A percentile compares a stretch with the other conserved stretches of the same genome.
phyloP scores from a whole-genome alignment of 2,113 vertebrate species.

The Protobothrops flavoviridis region DNA sequence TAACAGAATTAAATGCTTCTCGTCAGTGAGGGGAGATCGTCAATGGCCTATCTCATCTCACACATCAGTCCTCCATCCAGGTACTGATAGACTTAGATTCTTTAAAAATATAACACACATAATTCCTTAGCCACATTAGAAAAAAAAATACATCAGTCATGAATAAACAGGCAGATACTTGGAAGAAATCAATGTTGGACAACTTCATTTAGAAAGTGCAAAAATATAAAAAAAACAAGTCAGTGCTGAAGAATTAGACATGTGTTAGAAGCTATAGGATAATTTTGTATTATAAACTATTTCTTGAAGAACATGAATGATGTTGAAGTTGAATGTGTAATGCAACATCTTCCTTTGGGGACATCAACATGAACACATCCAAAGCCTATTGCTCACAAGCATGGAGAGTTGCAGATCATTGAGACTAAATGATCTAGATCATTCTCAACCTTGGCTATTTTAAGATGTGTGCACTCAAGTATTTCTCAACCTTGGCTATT shows the following conservation, averaged over 20 bases:
- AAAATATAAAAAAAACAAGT: neutral
- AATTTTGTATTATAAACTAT: neutral
- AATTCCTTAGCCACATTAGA: neutral
- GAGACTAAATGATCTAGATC: neutral
- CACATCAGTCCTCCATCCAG: constrained; percentile 3
- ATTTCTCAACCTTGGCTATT: neutral
- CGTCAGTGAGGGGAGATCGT: constrained; percentile 31
- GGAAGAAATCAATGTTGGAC: neutral
- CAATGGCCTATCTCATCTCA: constrained; percentile 18
- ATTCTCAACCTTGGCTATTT: neutral
- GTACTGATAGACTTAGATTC: neutral
- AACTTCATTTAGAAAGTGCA: neutral
- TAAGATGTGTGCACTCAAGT: neutral
- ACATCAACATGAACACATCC: neutral
- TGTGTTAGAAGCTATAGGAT: too few species aligned
- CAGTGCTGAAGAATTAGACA: neutral
- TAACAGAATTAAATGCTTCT: constrained; percentile 55
- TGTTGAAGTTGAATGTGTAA: neutral
- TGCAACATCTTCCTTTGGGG: neutral
- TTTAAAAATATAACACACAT: neutral
- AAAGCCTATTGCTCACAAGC: neutral
- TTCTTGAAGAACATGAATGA: neutral
- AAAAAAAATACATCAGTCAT: neutral
- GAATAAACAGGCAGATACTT: neutral
- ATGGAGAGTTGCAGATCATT: neutral